phyloP scores from a whole-genome alignment of 2,113 vertebrate species.

The Pelecanoides urinatrix region DNA sequence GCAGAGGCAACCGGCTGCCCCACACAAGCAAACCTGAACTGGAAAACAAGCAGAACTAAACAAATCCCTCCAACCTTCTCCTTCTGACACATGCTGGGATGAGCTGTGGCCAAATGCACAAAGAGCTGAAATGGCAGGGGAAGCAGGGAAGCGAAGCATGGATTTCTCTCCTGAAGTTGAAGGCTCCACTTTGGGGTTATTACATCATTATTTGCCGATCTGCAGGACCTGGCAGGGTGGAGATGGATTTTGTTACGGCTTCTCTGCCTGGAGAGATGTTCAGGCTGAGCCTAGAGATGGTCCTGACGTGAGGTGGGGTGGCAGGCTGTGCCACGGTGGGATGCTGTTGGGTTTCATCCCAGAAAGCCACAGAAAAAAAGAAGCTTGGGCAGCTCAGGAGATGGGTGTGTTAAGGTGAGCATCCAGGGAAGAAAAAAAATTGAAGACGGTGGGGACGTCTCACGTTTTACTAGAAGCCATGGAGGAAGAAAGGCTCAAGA shows the following conservation, averaged over 20 bases:
- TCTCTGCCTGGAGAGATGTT: neutral
- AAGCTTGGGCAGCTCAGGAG: neutral
- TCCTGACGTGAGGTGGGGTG: accelerated
- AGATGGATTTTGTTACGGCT: neutral
- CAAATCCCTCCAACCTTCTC: neutral
- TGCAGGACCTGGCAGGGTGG: neutral
- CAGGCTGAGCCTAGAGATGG: neutral
- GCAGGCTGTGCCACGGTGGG: neutral
- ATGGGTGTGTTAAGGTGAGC: no score
- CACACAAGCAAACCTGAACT: neutral
- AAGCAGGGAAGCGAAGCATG: neutral
- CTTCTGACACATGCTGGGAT: neutral
- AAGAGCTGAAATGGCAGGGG: neutral
- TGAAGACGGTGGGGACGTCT: accelerated
- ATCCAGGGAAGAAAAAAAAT: neutral
- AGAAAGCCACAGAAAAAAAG: neutral
- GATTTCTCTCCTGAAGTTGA: neutral
- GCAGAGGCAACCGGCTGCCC: neutral
- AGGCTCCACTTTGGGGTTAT: neutral
- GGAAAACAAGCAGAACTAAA: neutral
- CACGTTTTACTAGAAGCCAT: neutral
- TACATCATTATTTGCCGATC: neutral
- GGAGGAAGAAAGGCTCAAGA: neutral
- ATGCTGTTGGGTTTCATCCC: neutral
- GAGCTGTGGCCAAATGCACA: neutral